Percentiles rank a stretch among this genome's conserved stretches.
These are phyloP conservation scores for Cyaniris semiargus DNA, from an alignment of 2,888 invertebrate species.

Conservation along the genomic window DNA sequence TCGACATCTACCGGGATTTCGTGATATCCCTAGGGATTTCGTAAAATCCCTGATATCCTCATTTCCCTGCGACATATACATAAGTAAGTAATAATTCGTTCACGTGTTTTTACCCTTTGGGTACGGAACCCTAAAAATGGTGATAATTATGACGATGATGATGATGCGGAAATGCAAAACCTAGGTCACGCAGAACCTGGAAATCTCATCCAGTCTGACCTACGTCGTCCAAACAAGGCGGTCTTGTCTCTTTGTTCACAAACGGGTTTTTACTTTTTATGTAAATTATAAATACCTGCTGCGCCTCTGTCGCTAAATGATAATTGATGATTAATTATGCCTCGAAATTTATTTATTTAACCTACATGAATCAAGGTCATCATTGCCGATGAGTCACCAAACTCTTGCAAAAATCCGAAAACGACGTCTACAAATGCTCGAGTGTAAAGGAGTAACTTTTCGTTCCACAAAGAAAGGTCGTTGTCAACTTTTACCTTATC, in stretches of 20 bases:
- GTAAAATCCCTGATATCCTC: no score
- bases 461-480: neutral
- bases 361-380: neutral
- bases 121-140: no score
- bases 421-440: neutral
- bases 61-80: no score
- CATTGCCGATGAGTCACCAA: neutral
- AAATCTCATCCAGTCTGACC: conserved; percentile 6
- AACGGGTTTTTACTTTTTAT: neutral
- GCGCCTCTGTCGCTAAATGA: neutral
- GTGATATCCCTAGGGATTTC: no score
- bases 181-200: conserved; percentile 10
- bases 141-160: neutral
- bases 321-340: neutral
- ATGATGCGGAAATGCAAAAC: conserved; percentile 1
- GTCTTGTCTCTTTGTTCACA: neutral
- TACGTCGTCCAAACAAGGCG: conserved; percentile 8
- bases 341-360: conserved; percentile 5
- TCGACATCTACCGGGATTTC: no score
- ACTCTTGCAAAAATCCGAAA: neutral
- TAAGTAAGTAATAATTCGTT: no score
- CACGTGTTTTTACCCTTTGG: no score
- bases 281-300: conserved; percentile 5
- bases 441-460: neutral
- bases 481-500: neutral